Evolutionary conservation across 2,113 vertebrate genomes (phyloP).

Genomic region (Alethe diademata): DNA sequence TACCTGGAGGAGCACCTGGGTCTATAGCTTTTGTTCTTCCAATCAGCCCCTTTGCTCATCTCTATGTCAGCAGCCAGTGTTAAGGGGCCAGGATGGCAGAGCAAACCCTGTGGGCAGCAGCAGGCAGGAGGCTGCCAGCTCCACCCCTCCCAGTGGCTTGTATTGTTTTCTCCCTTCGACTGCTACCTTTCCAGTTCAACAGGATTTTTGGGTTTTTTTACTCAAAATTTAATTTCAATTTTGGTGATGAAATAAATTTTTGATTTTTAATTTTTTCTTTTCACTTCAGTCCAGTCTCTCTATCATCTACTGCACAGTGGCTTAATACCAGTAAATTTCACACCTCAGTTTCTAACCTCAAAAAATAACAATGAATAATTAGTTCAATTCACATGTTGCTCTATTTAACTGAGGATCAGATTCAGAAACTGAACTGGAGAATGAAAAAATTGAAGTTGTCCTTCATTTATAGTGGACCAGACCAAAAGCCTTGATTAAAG

Average conservation of each 20-base stretch:
- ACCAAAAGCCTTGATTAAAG: background rate
- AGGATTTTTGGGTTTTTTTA: no score
- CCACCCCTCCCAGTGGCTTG: fast-evolving
- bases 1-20: fast-evolving
- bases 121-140: fast-evolving
- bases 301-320: background rate
- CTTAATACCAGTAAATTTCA: background rate
- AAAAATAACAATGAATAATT: background rate
- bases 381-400: background rate
- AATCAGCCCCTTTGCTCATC: no score
- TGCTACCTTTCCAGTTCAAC: background rate
- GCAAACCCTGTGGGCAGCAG: fast-evolving
- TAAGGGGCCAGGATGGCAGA: background rate
- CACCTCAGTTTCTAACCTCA: background rate
- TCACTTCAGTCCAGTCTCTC: background rate
- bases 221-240: background rate
- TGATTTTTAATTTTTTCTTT: background rate
- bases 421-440: background rate
- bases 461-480: background rate
- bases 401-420: background rate
- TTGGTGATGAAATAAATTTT: background rate
- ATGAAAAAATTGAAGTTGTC: background rate
- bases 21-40: background rate
- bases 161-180: background rate
- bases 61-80: background rate